phyloP scores from a whole-genome alignment of 2,888 invertebrate genomes.

The Malacosoma neustria region DNA sequence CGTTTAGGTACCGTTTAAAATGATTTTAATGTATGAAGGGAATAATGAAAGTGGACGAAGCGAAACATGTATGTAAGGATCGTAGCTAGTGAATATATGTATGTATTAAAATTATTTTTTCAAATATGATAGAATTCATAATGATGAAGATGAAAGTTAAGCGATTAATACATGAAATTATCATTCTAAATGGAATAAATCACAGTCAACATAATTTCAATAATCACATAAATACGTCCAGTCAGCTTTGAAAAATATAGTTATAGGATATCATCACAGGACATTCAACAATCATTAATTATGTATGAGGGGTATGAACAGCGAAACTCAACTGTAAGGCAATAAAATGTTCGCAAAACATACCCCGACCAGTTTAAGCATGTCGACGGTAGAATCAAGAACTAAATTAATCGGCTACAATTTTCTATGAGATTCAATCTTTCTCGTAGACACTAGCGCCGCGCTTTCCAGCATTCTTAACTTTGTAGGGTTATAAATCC shows the following conservation, averaged over 20 bases:
- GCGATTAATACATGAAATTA: too few species aligned
- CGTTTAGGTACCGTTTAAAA: too few species aligned
- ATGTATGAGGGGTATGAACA: conserved; percentile 46
- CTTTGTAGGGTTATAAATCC: conserved; percentile 37
- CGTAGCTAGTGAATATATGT: too few species aligned
- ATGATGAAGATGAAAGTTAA: too few species aligned
- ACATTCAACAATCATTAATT: conserved; percentile 43
- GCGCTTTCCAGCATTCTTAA: background rate
- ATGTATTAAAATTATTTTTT: too few species aligned
- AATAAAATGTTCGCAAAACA: conserved; percentile 29
- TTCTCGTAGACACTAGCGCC: background rate
- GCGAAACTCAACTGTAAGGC: conserved; percentile 40
- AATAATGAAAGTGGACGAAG: too few species aligned
- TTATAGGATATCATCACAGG: conserved; percentile 32
- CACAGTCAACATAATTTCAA: conserved; percentile 4
- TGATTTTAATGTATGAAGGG: too few species aligned
- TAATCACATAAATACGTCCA: conserved; percentile 5
- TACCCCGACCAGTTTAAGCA: background rate
- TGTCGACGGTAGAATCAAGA: background rate
- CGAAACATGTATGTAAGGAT: too few species aligned
- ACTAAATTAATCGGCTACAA: background rate
- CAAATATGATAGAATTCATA: too few species aligned
- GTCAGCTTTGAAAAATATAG: conserved; percentile 24
- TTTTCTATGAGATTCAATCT: background rate
- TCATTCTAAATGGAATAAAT: too few species aligned